These are phyloP conservation scores for Aramus guarauna DNA, from an alignment of 2,113 vertebrate species.

Conservation along the genomic window DNA sequence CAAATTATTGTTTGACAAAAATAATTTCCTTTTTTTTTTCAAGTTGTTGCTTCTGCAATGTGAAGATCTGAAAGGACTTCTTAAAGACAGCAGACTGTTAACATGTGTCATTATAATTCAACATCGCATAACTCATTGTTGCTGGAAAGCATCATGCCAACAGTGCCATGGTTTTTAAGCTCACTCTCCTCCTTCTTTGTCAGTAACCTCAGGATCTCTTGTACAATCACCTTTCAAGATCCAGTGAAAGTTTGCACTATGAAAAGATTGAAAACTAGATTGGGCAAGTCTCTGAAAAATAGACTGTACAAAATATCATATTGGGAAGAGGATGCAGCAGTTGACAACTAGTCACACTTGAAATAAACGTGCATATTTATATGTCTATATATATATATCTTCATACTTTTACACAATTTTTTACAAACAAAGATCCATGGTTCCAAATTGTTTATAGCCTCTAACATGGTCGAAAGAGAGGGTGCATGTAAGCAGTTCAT, in stretches of 20 bases:
- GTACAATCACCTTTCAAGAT: neutral
- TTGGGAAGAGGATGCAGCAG: neutral
- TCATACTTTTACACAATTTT: neutral
- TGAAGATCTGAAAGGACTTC: neutral
- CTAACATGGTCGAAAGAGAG: neutral
- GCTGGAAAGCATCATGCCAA: neutral
- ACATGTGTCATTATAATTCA: neutral
- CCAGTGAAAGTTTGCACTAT: neutral
- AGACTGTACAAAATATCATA: neutral
- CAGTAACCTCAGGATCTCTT: neutral
- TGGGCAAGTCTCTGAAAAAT: neutral
- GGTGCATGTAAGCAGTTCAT: neutral
- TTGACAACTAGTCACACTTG: neutral
- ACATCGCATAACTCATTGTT: neutral
- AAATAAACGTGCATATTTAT: neutral
- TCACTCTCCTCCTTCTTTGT: neutral
- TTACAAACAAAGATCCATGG: neutral
- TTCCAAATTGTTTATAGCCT: neutral
- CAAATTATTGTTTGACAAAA: neutral
- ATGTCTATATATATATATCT: neutral
- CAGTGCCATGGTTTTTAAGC: neutral
- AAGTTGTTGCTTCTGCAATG: neutral
- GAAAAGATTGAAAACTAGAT: neutral
- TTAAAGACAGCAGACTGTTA: neutral
- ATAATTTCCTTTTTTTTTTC: neutral